These are phyloP conservation scores for Andrena dorsata DNA, from an alignment of 2,888 invertebrate species.

Conservation along the genomic window DNA sequence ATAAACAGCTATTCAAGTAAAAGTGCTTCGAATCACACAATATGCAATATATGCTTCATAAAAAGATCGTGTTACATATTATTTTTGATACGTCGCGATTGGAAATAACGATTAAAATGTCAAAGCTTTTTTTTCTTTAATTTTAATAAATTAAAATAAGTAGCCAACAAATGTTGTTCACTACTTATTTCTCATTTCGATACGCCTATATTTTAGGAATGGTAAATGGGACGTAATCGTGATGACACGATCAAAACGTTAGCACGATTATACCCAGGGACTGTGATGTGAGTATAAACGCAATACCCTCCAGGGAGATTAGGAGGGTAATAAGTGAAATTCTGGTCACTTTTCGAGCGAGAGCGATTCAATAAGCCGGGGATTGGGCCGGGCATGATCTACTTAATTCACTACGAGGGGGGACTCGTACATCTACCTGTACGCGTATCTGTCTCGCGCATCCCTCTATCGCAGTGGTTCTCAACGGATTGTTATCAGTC, in stretches of 20 bases:
- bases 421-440: slow-evolving; percentile 49
- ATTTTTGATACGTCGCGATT: too few relatives aligned
- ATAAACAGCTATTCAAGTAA: too few relatives aligned
- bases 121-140: not conserved
- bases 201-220: not conserved
- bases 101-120: not conserved
- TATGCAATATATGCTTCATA: too few relatives aligned
- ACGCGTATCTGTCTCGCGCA: slow-evolving; percentile 37
- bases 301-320: slow-evolving; percentile 59
- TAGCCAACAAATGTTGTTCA: too few relatives aligned
- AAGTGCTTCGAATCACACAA: too few relatives aligned
- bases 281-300: slow-evolving; percentile 46
- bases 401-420: slow-evolving; percentile 67
- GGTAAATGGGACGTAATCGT: slow-evolving; percentile 24
- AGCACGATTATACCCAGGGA: slow-evolving; percentile 27
- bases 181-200: not conserved
- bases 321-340: slow-evolving; percentile 73
- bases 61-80: too few relatives aligned
- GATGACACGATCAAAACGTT: slow-evolving; percentile 34
- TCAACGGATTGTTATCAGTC: not conserved
- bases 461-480: slow-evolving; percentile 33
- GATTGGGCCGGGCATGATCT: slow-evolving; percentile 64
- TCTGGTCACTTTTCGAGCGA: slow-evolving; percentile 74
- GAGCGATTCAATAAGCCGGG: slow-evolving; percentile 73
- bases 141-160: not conserved